These are phyloP conservation scores for Thumatha senex DNA, from an alignment of 2,888 invertebrate species.

Conservation along the genomic window DNA sequence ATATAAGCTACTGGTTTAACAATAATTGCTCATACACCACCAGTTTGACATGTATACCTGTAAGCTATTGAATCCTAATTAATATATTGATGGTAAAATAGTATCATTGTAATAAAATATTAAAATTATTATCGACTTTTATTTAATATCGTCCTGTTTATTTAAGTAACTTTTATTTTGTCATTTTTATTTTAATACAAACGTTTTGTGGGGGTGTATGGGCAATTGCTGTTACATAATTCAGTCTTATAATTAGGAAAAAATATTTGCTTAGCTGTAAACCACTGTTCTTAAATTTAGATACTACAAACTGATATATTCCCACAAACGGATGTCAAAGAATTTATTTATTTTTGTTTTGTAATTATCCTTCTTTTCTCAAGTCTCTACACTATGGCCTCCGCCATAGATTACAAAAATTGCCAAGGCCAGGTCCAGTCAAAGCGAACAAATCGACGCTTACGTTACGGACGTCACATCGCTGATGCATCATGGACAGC, in stretches of 20 bases:
- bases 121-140: constrained; percentile 71
- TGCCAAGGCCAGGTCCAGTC: no score
- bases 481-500: no score
- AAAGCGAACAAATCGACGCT: no score
- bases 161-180: constrained; percentile 67
- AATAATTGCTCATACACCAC: constrained; percentile 81
- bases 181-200: constrained; percentile 59
- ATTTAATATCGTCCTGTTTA: constrained; percentile 73
- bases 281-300: constrained; percentile 31
- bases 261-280: constrained; percentile 20
- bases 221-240: constrained; percentile 60
- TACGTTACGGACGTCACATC: no score
- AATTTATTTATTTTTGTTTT: constrained; percentile 45
- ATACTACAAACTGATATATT: constrained; percentile 72
- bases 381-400: constrained; percentile 7
- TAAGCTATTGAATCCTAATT: constrained; percentile 52
- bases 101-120: constrained; percentile 72
- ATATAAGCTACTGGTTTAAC: constrained; percentile 41
- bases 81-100: constrained; percentile 64
- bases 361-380: constrained; percentile 39
- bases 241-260: constrained; percentile 36
- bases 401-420: no score
- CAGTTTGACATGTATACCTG: constrained; percentile 62
- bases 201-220: constrained; percentile 83
- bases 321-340: constrained; percentile 70